A percentile compares a stretch with the other conserved stretches of the same genome.
Conservation (phyloP, 2,797 vertebrate species). For the Pantherophis alleghaniensis region DNA sequence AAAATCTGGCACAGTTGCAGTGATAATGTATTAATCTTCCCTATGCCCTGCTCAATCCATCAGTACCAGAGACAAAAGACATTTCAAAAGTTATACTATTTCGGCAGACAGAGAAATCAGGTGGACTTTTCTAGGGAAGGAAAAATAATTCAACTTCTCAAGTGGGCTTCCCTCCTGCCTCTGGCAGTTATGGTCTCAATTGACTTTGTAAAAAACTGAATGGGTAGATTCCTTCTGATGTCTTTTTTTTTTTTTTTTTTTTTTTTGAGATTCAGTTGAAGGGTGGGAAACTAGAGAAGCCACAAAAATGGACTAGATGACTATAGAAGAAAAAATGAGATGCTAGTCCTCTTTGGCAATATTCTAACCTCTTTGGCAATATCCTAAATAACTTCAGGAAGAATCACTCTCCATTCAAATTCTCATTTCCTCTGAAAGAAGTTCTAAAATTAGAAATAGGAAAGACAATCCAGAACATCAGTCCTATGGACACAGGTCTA, state of each 20-base stretch:
- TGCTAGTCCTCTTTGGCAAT: neutral
- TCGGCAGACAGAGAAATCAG: neutral
- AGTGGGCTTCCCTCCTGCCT: neutral
- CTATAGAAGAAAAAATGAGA: neutral
- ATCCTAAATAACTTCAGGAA: neutral
- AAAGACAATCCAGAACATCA: neutral
- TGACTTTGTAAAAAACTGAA: neutral
- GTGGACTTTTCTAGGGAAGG: neutral
- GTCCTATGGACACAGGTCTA: neutral
- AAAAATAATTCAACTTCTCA: neutral
- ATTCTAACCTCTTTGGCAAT: neutral
- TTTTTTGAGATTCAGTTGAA: neutral
- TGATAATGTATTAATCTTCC: neutral
- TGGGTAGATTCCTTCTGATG: neutral
- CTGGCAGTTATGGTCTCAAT: neutral
- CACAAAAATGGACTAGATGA: neutral
- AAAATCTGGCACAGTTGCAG: neutral
- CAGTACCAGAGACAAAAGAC: neutral
- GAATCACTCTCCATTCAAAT: neutral
- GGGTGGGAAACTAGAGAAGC: neutral
- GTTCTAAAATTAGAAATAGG: neutral
- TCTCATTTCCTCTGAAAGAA: neutral
- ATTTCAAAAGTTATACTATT: neutral
- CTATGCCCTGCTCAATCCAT: neutral
- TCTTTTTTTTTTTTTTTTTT: neutral